Evolutionary conservation across 2,888 invertebrate species (phyloP).

Genomic region (Drosophila anomalipes): DNA sequence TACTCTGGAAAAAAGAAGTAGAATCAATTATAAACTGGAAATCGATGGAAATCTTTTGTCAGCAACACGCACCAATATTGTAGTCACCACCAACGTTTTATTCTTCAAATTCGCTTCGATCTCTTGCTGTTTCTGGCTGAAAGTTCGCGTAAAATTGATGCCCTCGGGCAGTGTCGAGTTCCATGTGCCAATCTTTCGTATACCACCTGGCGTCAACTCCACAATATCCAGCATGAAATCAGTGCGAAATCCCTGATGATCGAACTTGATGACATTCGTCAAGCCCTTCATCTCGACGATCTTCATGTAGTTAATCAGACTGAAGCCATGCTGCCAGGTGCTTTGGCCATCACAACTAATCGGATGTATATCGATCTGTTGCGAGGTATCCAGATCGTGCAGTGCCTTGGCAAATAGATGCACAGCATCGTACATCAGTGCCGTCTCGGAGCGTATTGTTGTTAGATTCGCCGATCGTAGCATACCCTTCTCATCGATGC

Average conservation of each 20-base stretch:
- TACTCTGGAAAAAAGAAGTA: slow-evolving; percentile 88
- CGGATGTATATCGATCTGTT: slow-evolving; percentile 94
- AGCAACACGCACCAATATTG: slow-evolving; percentile 91
- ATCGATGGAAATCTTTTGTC: neutral
- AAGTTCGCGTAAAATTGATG: slow-evolving; percentile 94
- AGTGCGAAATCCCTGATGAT: slow-evolving; percentile 96
- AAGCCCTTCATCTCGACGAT: slow-evolving; percentile 97
- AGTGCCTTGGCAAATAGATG: slow-evolving; percentile 96
- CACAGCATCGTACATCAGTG: slow-evolving; percentile 98
- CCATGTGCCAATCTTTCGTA: slow-evolving; percentile 95
- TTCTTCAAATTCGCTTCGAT: slow-evolving; percentile 96
- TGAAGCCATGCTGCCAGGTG: slow-evolving; percentile 97
- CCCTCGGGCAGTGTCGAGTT: slow-evolving; percentile 91
- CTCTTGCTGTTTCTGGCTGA: slow-evolving; percentile 93
- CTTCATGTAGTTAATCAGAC: slow-evolving; percentile 98
- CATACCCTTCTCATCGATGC: slow-evolving; percentile 90
- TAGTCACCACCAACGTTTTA: slow-evolving; percentile 95
- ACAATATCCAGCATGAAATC: slow-evolving; percentile 96
- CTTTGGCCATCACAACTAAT: slow-evolving; percentile 94
- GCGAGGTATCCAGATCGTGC: slow-evolving; percentile 95
- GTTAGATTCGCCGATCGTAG: slow-evolving; percentile 85
- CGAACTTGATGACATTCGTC: slow-evolving; percentile 96
- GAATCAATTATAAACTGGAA: neutral
- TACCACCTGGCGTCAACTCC: slow-evolving; percentile 93
- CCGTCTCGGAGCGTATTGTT: slow-evolving; percentile 91